phyloP scores from a whole-genome alignment of 2,113 vertebrate species.

The Labeo rohita region DNA sequence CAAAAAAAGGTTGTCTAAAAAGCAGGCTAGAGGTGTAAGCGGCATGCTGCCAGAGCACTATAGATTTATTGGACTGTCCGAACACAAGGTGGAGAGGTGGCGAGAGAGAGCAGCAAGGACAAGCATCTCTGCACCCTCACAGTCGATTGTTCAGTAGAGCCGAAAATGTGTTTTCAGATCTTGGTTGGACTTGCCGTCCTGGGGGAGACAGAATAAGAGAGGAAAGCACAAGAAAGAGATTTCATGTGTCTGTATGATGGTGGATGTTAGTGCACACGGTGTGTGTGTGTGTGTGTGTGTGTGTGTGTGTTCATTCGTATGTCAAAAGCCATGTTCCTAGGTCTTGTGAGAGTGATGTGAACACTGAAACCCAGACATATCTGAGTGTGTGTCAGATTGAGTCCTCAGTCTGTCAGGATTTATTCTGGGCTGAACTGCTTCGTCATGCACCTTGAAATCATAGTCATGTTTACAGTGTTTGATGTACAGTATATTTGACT shows the following conservation, averaged over 20 bases:
- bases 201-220: conserved; percentile 57
- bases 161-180: conserved; percentile 79
- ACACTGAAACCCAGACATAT: conserved; percentile 11
- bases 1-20: conserved; percentile 39
- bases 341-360: conserved; percentile 18
- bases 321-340: conserved; percentile 26
- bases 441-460: not conserved
- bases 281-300: not conserved
- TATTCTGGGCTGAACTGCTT: conserved; percentile 45
- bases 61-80: conserved; percentile 66
- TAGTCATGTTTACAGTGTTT: conserved; percentile 3
- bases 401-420: conserved; percentile 72
- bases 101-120: conserved; percentile 63
- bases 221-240: conserved; percentile 47
- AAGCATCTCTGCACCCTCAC: conserved; percentile 64
- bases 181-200: conserved; percentile 73
- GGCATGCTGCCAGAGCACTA: conserved; percentile 55
- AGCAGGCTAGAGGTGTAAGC: conserved; percentile 58
- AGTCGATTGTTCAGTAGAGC: conserved; percentile 75
- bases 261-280: not conserved
- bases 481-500: conserved; percentile 43
- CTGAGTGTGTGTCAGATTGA: conserved; percentile 64
- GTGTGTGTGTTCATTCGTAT: not conserved
- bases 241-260: conserved; percentile 25
- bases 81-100: conserved; percentile 64